These are phyloP conservation scores for Caiman crocodilus DNA, from an alignment of 2,797 vertebrate species.

Conservation along the genomic window DNA sequence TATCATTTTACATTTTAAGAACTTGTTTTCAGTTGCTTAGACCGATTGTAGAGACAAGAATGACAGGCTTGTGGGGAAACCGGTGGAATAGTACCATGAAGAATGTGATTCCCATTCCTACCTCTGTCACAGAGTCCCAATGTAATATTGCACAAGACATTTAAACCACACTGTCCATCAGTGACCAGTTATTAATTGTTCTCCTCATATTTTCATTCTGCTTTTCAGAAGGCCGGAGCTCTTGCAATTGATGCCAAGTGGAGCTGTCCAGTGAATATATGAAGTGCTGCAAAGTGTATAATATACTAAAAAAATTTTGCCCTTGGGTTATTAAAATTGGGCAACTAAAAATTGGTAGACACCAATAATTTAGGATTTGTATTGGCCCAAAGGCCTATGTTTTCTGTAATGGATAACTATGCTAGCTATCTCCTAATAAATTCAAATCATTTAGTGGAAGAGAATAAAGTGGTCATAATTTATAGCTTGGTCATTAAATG, in stretches of 20 bases:
- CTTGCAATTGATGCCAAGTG: background rate
- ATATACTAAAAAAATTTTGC: background rate
- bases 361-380: background rate
- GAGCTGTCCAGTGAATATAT: background rate
- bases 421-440: background rate
- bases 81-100: too few species aligned
- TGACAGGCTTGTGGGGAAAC: too few species aligned
- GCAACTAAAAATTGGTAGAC: background rate
- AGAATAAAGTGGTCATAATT: background rate
- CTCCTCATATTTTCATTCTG: background rate
- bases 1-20: too few species aligned
- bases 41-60: too few species aligned
- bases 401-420: background rate
- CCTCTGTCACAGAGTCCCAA: background rate
- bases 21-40: too few species aligned
- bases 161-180: background rate
- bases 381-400: background rate
- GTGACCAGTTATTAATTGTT: background rate
- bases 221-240: background rate
- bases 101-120: too few species aligned
- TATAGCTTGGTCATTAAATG: background rate
- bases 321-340: background rate
- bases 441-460: background rate
- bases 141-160: background rate
- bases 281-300: background rate